These are phyloP conservation scores for Pardosa pseudoannulata DNA, from an alignment of 2,888 invertebrate species.

Conservation along the genomic window DNA sequence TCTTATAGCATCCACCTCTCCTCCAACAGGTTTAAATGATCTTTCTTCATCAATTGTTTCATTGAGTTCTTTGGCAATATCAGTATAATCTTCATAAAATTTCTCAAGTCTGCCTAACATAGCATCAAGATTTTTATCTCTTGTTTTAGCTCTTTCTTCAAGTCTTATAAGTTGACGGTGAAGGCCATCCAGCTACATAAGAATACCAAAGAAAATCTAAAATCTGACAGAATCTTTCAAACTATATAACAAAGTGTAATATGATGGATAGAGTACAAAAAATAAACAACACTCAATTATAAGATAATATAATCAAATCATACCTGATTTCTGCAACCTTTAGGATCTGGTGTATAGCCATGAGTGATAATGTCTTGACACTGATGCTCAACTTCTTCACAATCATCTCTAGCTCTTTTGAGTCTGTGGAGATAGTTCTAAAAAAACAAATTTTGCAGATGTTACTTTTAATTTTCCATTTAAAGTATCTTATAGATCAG, in stretches of 20 bases:
- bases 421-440: constrained; percentile 77
- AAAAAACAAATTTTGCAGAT: background rate
- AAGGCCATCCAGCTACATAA: constrained; percentile 81
- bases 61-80: constrained; percentile 86
- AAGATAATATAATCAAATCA: background rate
- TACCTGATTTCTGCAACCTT: constrained; percentile 86
- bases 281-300: too few relatives aligned
- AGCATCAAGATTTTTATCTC: constrained; percentile 87
- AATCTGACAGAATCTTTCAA: too few relatives aligned
- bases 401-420: constrained; percentile 77
- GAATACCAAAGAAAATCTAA: too few relatives aligned
- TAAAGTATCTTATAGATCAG: too few relatives aligned
- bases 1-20: constrained; percentile 93
- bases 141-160: constrained; percentile 86
- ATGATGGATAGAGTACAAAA: too few relatives aligned
- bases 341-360: constrained; percentile 89
- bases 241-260: too few relatives aligned
- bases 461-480: too few relatives aligned
- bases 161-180: constrained; percentile 87
- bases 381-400: constrained; percentile 83
- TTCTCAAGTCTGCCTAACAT: constrained; percentile 87
- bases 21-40: constrained; percentile 91
- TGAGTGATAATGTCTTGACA: constrained; percentile 89
- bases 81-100: constrained; percentile 88
- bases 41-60: constrained; percentile 86